Base-by-base conservation (phyloP, 2,113 vertebrate species). In the Rousettus leschenaultii region DNA sequence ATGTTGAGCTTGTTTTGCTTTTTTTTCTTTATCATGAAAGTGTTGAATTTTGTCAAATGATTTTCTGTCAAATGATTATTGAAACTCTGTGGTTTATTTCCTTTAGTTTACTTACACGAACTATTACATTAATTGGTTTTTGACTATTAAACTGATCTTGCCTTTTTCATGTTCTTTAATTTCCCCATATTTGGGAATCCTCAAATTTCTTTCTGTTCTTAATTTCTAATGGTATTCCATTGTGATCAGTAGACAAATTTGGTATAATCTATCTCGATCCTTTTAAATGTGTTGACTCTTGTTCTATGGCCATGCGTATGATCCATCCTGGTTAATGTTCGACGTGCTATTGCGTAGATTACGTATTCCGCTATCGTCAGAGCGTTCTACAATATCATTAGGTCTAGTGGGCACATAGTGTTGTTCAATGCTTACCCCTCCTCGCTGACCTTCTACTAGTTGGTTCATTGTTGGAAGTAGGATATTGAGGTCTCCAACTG, bases 341-440 rank as follows among this genome's bases (percentile, higher is more conserved):
- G 9, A 13, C 2, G 6, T 43, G 14, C 9, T 51, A n/a, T 30
- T 85, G 26, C 63, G 70, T 73, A 51, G 28, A 30, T 19, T 19
- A 19, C 53, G 28, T n/a, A 11, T 63, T 55, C 35, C 57, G 24
- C 18, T 15, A 21, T 11, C n/a, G 19, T 10, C 45, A 16, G 21
- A 22, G 21, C 1, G 3, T 8, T 71, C n/a, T 38, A 12, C 2
- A 38, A 18, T 26, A 16, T 40, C 59, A 7, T 26, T 6, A 35
- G 9, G 18, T 26, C 30, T 68, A 21, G 11, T 19, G 21, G 30
- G 30, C 13, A 1, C 10, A 12, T 9, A 0, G 22, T 35, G 3
- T 15, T 61, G 10, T 22, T 33, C 9, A 48, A 84, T 13, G 3
- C n/a, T 51, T 79, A 3, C 1, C 0, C 16, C 8, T 45, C 30